A percentile compares a stretch with the other conserved stretches of the same genome.
Evolutionary conservation across 2,113 vertebrate genomes (phyloP).

Genomic region (Corythornis madagascariensis): DNA sequence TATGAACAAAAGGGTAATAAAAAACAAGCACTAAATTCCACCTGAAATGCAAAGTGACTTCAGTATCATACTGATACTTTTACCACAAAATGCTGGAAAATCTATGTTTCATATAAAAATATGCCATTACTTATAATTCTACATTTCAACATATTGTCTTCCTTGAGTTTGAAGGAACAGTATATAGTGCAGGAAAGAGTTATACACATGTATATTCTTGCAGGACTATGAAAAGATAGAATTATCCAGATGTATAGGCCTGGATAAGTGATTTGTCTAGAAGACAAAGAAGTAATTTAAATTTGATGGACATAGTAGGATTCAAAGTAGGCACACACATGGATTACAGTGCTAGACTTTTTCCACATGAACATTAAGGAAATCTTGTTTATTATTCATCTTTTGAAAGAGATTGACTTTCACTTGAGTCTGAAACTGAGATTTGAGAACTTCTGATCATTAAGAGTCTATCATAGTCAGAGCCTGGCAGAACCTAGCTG

Average conservation of each 20-base stretch:
- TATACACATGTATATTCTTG: background rate
- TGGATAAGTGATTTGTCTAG: background rate
- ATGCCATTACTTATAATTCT: background rate
- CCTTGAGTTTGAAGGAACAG: background rate
- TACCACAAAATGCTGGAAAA: constrained; percentile 7
- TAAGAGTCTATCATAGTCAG: background rate
- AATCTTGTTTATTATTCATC: background rate
- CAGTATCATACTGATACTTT: background rate
- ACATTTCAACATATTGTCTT: background rate
- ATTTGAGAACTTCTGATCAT: background rate
- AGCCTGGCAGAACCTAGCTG: background rate
- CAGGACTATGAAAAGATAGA: background rate
- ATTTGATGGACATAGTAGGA: background rate
- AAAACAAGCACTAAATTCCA: background rate
- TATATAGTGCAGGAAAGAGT: background rate
- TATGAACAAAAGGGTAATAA: background rate
- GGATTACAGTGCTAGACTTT: background rate
- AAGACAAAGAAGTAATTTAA: background rate
- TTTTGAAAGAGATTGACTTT: background rate
- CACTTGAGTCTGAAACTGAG: background rate
- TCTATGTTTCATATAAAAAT: background rate
- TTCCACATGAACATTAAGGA: background rate
- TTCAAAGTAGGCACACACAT: background rate
- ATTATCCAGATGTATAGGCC: background rate
- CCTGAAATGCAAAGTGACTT: constrained; percentile 22